These are phyloP conservation scores for Morpho helenor DNA, from an alignment of 2,888 invertebrate genomes.

Conservation along the genomic window DNA sequence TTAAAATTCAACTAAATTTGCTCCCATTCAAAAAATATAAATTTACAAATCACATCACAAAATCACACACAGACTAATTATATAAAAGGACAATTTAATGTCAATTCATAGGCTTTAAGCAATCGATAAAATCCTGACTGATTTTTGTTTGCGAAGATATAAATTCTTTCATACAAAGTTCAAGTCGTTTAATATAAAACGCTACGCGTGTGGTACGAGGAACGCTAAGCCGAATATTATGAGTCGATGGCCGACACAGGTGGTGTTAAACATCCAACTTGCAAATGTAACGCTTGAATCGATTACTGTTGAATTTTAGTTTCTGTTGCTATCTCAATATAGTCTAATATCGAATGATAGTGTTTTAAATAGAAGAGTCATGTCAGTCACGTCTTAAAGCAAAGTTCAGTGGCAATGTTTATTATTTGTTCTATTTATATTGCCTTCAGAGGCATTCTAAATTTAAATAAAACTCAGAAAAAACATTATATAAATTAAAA, in stretches of 20 bases:
- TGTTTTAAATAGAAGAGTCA: slow-evolving; percentile 43
- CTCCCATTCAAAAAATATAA: too few species aligned
- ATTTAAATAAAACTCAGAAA: too few species aligned
- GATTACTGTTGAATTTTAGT: slow-evolving; percentile 26
- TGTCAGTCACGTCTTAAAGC: slow-evolving; percentile 31
- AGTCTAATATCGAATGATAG: slow-evolving; percentile 27
- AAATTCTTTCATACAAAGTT: slow-evolving; percentile 28
- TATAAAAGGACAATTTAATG: too few species aligned
- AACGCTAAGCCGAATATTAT: slow-evolving; percentile 79
- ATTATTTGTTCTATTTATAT: slow-evolving; percentile 23
- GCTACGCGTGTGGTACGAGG: slow-evolving; percentile 32
- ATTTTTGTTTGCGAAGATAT: slow-evolving; percentile 16
- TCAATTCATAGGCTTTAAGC: too few species aligned
- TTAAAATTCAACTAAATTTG: too few species aligned
- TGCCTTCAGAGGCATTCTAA: neutral
- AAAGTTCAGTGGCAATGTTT: slow-evolving; percentile 20
- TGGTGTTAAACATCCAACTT: slow-evolving; percentile 72
- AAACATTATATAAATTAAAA: too few species aligned
- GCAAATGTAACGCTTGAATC: slow-evolving; percentile 31
- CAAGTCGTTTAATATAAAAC: slow-evolving; percentile 43
- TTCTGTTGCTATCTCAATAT: slow-evolving; percentile 2
- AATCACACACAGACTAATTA: too few species aligned
- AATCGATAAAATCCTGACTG: neutral
- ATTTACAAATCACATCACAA: too few species aligned
- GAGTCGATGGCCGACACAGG: slow-evolving; percentile 71